Percentiles rank a stretch among this genome's conserved stretches.
Conservation (phyloP, 2,888 invertebrate genomes). For the Augochlorella aurata region DNA sequence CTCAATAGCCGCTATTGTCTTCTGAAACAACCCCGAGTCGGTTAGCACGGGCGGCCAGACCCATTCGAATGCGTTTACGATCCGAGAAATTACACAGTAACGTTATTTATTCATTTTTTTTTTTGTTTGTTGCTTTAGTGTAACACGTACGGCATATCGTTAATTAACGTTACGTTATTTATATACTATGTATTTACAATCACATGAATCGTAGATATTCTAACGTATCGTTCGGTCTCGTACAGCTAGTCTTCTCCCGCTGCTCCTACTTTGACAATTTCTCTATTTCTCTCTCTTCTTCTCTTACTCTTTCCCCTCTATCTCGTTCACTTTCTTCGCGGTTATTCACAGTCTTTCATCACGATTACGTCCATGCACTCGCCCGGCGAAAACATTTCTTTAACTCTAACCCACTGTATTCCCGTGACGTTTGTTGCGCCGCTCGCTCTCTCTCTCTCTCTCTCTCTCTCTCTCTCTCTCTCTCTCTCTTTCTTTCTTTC, state of each 20-base stretch:
- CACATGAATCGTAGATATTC: constrained; percentile 81
- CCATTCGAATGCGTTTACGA: constrained; percentile 73
- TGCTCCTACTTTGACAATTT: constrained; percentile 27
- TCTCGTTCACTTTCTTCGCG: constrained; percentile 27
- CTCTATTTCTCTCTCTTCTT: background rate
- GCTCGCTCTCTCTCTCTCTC: constrained; percentile 44
- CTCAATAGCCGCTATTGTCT: background rate
- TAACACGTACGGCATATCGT: constrained; percentile 81
- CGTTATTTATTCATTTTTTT: constrained; percentile 70
- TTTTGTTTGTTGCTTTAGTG: constrained; percentile 74
- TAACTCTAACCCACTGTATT: constrained; percentile 11
- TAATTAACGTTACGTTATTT: constrained; percentile 79
- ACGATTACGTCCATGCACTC: constrained; percentile 11
- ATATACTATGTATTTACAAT: constrained; percentile 81
- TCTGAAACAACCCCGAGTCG: constrained; percentile 58
- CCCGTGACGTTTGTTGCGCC: constrained; percentile 52
- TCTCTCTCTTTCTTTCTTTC: background rate
- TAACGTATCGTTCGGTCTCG: constrained; percentile 78
- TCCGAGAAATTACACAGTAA: constrained; percentile 79
- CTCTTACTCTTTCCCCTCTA: constrained; percentile 29
- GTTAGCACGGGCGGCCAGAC: constrained; percentile 82
- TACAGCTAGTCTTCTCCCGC: constrained; percentile 24
- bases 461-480: background rate
- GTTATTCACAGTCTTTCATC: constrained; percentile 21
- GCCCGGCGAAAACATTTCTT: constrained; percentile 18